phyloP scores from a whole-genome alignment of 2,888 invertebrate species.

The Aproaerema taeniolella region DNA sequence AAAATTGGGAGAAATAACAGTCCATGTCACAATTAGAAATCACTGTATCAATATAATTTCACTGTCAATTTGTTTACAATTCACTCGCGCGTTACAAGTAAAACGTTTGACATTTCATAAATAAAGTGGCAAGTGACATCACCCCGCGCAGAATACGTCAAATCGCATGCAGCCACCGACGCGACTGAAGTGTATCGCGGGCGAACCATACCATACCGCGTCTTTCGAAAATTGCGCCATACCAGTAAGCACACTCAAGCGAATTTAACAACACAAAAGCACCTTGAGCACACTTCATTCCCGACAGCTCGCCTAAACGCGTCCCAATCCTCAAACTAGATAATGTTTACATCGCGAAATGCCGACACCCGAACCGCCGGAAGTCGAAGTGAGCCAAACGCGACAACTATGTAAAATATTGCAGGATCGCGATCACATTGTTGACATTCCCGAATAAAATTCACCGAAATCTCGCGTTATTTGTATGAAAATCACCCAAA shows the following conservation, averaged over 20 bases:
- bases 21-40: slow-evolving; percentile 66
- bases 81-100: slow-evolving; percentile 68
- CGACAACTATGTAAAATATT: slow-evolving; percentile 88
- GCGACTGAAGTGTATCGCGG: slow-evolving; percentile 78
- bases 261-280: slow-evolving; percentile 75
- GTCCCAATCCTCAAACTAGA: slow-evolving; percentile 66
- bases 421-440: slow-evolving; percentile 86
- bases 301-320: slow-evolving; percentile 63
- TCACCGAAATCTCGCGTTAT: slow-evolving; percentile 76
- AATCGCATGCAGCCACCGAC: slow-evolving; percentile 77
- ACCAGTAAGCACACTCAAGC: slow-evolving; percentile 74
- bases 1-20: slow-evolving; percentile 77
- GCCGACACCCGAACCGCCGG: slow-evolving; percentile 75
- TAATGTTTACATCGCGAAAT: slow-evolving; percentile 77
- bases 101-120: slow-evolving; percentile 75
- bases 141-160: slow-evolving; percentile 76
- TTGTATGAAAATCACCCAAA: slow-evolving; percentile 79
- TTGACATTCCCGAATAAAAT: slow-evolving; percentile 83
- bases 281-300: slow-evolving; percentile 74
- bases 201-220: slow-evolving; percentile 77
- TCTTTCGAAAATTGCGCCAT: slow-evolving; percentile 80
- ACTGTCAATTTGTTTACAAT: slow-evolving; percentile 71
- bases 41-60: slow-evolving; percentile 65
- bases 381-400: slow-evolving; percentile 81
- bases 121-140: slow-evolving; percentile 75